Evolutionary conservation across 2,797 vertebrate species (phyloP).

Genomic region (Sparidentex hasta): DNA sequence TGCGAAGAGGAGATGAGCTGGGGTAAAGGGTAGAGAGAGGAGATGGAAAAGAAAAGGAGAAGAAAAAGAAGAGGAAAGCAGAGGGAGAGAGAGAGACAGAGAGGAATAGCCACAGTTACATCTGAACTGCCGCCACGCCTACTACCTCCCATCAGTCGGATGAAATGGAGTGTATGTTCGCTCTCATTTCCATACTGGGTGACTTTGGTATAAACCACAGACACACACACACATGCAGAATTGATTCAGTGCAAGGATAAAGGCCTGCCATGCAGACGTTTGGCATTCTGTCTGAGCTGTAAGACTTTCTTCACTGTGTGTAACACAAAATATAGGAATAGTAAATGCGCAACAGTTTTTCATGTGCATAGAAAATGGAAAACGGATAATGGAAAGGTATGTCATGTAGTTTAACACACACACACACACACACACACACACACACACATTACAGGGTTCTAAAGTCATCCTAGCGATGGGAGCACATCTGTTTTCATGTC

Average conservation of each 20-base stretch:
- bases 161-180: slow-evolving; percentile 45
- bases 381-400: neutral
- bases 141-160: slow-evolving; percentile 20
- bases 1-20: slow-evolving; percentile 39
- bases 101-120: slow-evolving; percentile 43
- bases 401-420: neutral
- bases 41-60: slow-evolving; percentile 12
- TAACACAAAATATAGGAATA: slow-evolving; percentile 13
- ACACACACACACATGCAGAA: slow-evolving; percentile 48
- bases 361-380: neutral
- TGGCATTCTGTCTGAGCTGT: slow-evolving; percentile 23
- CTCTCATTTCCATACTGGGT: slow-evolving; percentile 63
- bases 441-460: neutral
- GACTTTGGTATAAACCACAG: slow-evolving; percentile 70
- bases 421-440: neutral
- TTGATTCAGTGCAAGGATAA: slow-evolving; percentile 44
- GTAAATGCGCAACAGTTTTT: neutral
- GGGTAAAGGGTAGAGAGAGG: slow-evolving; percentile 35
- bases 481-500: too few relatives aligned
- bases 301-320: neutral
- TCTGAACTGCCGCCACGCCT: slow-evolving; percentile 41
- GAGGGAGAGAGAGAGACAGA: neutral
- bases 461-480: neutral
- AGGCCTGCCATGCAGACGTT: slow-evolving; percentile 29
- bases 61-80: too few relatives aligned